Conservation (phyloP, 2,113 vertebrate genomes). For the Cynocephalus volans region DNA sequence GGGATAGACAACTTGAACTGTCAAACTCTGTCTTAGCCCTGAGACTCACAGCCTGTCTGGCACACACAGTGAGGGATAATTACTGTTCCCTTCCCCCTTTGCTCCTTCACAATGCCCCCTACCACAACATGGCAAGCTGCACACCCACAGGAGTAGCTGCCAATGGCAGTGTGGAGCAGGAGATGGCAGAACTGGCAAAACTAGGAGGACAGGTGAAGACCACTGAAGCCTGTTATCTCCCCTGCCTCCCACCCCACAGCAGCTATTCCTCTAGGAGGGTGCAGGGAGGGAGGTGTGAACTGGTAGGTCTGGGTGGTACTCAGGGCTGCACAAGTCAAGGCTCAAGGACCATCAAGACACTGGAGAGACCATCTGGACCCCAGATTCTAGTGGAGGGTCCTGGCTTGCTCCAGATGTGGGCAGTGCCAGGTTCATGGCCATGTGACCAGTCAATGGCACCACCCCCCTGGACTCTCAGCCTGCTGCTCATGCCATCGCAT, state of each 20-base stretch:
- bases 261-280: too few species aligned
- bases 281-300: neutral
- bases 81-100: too few species aligned
- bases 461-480: neutral
- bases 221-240: rapidly evolving
- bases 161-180: neutral
- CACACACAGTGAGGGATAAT: neutral
- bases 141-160: neutral
- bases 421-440: neutral
- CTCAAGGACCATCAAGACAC: neutral
- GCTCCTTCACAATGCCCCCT: neutral
- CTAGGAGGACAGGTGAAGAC: neutral
- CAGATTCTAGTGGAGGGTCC: neutral
- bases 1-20: too few species aligned
- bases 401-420: neutral
- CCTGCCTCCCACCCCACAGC: neutral
- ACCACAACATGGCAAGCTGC: neutral
- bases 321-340: neutral
- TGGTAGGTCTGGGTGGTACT: neutral
- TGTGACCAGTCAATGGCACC: neutral
- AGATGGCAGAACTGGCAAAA: neutral
- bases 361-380: neutral
- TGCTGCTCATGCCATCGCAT: too few species aligned
- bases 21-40: neutral
- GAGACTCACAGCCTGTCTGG: neutral